Percentiles rank a stretch among this genome's conserved stretches.
Evolutionary conservation across 2,113 vertebrate species (phyloP).

Genomic region (Odontesthes bonariensis): DNA sequence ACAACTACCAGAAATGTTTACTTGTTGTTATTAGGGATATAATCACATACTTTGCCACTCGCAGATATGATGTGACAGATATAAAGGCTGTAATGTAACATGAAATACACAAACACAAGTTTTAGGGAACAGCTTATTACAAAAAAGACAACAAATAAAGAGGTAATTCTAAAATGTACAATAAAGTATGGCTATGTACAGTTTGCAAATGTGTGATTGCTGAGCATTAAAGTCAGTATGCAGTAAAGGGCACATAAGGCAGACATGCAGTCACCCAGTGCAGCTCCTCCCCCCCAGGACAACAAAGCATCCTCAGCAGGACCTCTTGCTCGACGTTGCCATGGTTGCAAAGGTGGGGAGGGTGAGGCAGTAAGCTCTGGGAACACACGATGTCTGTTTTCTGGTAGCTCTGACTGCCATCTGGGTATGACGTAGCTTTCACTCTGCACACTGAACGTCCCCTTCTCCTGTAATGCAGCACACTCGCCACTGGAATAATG

Average conservation of each 20-base stretch:
- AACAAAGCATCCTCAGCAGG: slow-evolving; percentile 62
- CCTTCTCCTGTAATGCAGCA: slow-evolving; percentile 7
- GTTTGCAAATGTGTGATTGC: neutral
- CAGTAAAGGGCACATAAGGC: slow-evolving; percentile 41
- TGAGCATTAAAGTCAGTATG: neutral
- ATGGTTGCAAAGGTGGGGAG: slow-evolving; percentile 85
- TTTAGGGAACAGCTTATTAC: neutral
- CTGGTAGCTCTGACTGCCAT: slow-evolving; percentile 67
- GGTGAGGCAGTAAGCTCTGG: slow-evolving; percentile 69
- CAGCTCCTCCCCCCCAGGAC: slow-evolving; percentile 64
- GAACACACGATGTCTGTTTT: slow-evolving; percentile 33
- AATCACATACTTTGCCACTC: neutral
- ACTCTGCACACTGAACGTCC: slow-evolving; percentile 23
- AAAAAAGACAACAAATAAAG: neutral
- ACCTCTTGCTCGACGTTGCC: slow-evolving; percentile 79
- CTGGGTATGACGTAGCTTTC: slow-evolving; percentile 73
- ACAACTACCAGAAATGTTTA: neutral
- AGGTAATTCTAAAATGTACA: neutral
- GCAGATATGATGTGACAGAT: neutral
- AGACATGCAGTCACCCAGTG: slow-evolving; percentile 34
- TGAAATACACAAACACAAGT: neutral
- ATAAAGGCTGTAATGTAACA: neutral
- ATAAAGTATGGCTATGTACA: neutral
- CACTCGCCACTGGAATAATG: neutral
- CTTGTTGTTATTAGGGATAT: neutral